phyloP scores from a whole-genome alignment of 1,140 invertebrate genomes.

The Galendromus occidentalis region DNA sequence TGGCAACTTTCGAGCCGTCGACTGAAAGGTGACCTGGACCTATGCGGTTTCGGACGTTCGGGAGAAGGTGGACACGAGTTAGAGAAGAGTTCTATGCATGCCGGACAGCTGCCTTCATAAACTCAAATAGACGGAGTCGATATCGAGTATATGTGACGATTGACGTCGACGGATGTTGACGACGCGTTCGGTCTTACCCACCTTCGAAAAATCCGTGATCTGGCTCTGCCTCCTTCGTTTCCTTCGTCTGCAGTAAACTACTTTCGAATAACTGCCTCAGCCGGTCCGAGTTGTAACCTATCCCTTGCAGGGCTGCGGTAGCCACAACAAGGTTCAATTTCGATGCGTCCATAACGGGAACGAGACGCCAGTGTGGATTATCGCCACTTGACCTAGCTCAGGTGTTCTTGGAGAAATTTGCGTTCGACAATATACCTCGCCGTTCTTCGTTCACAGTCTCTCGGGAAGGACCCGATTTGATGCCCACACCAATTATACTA shows the following conservation, averaged over 20 bases:
- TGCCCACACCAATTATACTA: neutral
- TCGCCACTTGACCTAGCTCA: neutral
- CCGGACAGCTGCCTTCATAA: no score
- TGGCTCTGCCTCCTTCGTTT: neutral
- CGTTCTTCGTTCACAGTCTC: neutral
- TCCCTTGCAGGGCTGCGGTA: neutral
- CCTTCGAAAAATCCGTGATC: constrained; percentile 1
- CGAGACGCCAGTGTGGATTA: neutral
- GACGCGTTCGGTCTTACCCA: neutral
- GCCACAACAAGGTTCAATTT: constrained; percentile 1
- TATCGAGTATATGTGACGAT: no score
- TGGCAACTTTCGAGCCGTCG: constrained; percentile 18
- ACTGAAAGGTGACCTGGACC: neutral
- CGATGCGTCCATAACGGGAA: neutral
- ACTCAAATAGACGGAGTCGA: no score
- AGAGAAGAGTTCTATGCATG: no score
- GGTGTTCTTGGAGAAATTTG: neutral
- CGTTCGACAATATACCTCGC: neutral
- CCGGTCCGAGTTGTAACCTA: constrained; percentile 4
- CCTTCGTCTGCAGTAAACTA: neutral
- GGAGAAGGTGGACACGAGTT: no score
- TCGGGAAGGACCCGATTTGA: neutral
- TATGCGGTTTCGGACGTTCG: no score
- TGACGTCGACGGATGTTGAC: no score
- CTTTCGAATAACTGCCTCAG: neutral